Evolutionary conservation across 2,888 invertebrate species (phyloP), one percentile per base, ranked within the genome.

Genomic region (Kuschelorhynchus macadamiae): DNA sequence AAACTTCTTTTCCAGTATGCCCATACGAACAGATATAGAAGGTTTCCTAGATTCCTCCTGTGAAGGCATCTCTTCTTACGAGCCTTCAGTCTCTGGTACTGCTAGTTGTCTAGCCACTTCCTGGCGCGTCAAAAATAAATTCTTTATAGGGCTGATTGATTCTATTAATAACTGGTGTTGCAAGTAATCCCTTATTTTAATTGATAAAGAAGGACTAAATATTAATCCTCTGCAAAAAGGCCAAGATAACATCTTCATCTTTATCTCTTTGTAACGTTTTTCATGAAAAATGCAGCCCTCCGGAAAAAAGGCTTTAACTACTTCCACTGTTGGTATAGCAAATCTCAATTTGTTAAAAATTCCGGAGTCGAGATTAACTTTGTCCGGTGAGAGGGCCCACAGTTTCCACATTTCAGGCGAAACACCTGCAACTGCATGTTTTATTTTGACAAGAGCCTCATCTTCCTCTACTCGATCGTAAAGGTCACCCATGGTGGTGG

Each of bases 161-260:
- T 49, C 30, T 25, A 49, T 14, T 49, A 49, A 32, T 20, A 30
- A 25, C 25, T 49, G 49, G 25, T 49, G 49, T n/a, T 32, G 49
- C 9, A 30, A 9, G 14, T 25, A 49, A 12, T 25, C 49, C 21
- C 49, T 49, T 30, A 49, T 49, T 49, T n/a, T 25, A 25, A 49
- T 49, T 25, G 32, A 49, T 25, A 49, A 49, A 20, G 49, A n/a
- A 20, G 49, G 49, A 49, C 49, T 49, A 49, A 49, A 49, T 25
- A 25, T 42, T 42, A 42, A 42, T 11, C 42, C 49, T 16, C 49
- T 25, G 32, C 32, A 49, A 49, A 49, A 49, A 16, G 25, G 25
- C 49, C 49, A 49, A 16, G 30, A n/a, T 12, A 49, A 32, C 49
- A 49, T 49, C 21, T 49, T 49, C 30, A 49, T 32, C 32, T 49